Evolutionary conservation across 2,797 vertebrate species (phyloP).

Genomic region (Masticophis lateralis): DNA sequence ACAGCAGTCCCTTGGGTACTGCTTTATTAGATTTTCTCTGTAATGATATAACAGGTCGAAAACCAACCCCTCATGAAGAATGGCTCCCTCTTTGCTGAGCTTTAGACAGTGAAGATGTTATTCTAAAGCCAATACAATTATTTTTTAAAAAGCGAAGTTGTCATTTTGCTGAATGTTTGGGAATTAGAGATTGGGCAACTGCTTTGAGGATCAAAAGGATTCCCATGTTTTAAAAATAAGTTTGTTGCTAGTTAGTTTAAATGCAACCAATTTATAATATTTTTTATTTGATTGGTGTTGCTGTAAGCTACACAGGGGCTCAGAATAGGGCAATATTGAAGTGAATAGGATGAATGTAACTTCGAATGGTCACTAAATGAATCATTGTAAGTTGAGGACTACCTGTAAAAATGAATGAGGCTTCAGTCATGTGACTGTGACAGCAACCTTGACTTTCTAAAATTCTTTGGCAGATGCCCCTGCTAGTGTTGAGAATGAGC

Average conservation of each 20-base stretch:
- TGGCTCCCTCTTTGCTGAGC: too few relatives aligned
- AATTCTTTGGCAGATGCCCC: background rate
- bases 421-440: background rate
- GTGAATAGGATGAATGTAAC: background rate
- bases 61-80: too few relatives aligned
- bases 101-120: too few relatives aligned
- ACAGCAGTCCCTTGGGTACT: background rate
- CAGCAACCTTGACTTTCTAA: background rate
- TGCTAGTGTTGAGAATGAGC: background rate
- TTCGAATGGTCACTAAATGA: background rate
- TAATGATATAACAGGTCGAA: background rate
- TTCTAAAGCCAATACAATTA: too few relatives aligned
- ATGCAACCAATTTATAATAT: background rate
- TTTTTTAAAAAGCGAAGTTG: too few relatives aligned
- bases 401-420: background rate
- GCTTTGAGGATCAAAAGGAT: background rate
- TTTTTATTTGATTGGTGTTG: background rate
- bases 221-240: background rate
- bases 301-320: background rate
- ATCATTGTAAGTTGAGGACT: background rate
- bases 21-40: background rate
- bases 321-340: background rate
- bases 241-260: background rate
- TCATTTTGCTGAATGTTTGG: background rate
- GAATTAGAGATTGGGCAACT: background rate